Conservation (phyloP, 2,113 vertebrate species). For the Coturnix japonica region DNA sequence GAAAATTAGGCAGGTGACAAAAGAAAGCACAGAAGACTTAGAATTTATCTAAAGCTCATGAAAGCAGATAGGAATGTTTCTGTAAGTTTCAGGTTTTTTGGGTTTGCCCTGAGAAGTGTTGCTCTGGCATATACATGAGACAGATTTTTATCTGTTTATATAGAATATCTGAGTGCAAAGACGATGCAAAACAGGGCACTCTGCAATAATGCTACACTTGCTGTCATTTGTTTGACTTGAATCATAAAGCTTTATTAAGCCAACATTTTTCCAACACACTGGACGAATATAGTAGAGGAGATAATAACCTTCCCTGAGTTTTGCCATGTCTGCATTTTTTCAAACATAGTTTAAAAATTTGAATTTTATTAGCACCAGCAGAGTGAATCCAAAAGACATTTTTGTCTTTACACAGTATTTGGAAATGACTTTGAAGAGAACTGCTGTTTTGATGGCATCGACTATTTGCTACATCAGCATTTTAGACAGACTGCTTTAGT, state of each 20-base stretch:
- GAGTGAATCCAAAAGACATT: neutral
- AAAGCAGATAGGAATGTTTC: neutral
- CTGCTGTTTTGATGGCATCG: neutral
- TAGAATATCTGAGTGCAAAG: neutral
- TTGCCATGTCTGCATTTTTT: neutral
- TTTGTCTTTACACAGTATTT: neutral
- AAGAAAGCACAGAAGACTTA: neutral
- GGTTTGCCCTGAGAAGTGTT: neutral
- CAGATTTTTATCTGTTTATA: neutral
- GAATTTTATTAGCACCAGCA: neutral
- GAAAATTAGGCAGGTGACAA: neutral
- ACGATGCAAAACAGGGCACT: neutral
- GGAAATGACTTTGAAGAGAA: neutral
- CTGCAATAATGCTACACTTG: neutral
- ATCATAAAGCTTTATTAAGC: constrained; percentile 7
- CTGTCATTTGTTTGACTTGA: neutral
- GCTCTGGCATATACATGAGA: neutral
- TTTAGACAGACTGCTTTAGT: neutral
- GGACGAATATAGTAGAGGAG: neutral
- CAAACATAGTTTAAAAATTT: neutral
- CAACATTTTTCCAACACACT: neutral
- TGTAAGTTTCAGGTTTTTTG: neutral
- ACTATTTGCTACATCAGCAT: neutral
- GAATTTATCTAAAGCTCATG: neutral
- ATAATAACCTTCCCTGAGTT: neutral